Conservation (phyloP, 2,797 vertebrate species). For the Lateolabrax maculatus region DNA sequence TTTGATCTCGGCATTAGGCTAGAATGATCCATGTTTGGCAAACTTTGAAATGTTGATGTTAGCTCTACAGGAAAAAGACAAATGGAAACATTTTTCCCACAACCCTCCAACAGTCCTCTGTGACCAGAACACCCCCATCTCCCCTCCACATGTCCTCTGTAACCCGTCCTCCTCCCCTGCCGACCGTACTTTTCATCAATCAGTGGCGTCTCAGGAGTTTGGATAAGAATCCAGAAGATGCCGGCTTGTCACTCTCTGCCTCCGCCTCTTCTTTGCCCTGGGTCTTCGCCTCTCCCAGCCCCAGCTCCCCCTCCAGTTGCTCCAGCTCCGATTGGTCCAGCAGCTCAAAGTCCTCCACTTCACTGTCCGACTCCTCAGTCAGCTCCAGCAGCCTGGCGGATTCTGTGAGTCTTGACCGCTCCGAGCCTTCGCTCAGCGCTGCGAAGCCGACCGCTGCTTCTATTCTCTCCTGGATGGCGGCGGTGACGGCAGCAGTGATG, state of each 20-base stretch:
- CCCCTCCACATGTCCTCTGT: constrained; percentile 46
- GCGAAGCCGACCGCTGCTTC: constrained; percentile 69
- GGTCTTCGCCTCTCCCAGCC: constrained; percentile 76
- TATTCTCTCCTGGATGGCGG: constrained; percentile 93
- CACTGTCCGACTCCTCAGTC: constrained; percentile 92
- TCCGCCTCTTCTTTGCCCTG: constrained; percentile 72
- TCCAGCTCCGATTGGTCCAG: constrained; percentile 98
- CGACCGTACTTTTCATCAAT: constrained; percentile 30
- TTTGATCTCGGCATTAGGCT: constrained; percentile 11
- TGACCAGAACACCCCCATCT: background rate
- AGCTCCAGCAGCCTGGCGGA: constrained; percentile 79
- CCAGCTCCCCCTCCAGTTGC: constrained; percentile 93
- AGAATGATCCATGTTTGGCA: background rate
- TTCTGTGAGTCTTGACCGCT: constrained; percentile 37
- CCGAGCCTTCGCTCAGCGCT: background rate
- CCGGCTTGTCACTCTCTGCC: constrained; percentile 75
- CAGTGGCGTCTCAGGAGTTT: constrained; percentile 94
- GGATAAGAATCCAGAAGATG: constrained; percentile 91
- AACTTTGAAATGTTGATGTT: constrained; percentile 29
- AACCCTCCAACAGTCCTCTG: background rate
- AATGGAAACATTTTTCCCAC: constrained; percentile 42
- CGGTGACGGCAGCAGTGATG: constrained; percentile 89
- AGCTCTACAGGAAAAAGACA: constrained; percentile 26
- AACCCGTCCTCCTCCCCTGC: background rate
- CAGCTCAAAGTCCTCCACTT: constrained; percentile 98